A percentile compares a stretch with the other conserved stretches of the same genome.
phyloP scores from a whole-genome alignment of 2,797 vertebrate species.

The Manis javanica region DNA sequence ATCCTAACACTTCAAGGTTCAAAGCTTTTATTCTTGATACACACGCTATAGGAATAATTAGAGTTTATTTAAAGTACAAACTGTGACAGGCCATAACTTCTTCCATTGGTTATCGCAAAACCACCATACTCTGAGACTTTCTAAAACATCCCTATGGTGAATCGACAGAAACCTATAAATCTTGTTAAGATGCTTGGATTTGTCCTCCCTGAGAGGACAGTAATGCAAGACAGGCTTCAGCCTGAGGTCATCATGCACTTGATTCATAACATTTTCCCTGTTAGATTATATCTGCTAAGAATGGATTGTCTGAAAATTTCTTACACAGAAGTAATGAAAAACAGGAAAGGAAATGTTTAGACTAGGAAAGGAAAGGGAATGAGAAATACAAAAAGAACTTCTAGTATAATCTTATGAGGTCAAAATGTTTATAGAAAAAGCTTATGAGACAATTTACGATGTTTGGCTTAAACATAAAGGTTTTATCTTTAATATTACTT shows the following conservation, averaged over 20 bases:
- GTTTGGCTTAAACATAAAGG: slow-evolving; percentile 37
- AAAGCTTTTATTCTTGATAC: slow-evolving; percentile 45
- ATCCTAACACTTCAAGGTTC: background rate
- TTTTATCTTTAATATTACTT: slow-evolving; percentile 41
- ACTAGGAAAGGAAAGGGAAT: slow-evolving; percentile 62
- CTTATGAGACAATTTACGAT: slow-evolving; percentile 24
- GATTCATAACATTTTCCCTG: slow-evolving; percentile 70
- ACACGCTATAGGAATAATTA: slow-evolving; percentile 56
- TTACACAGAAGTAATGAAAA: slow-evolving; percentile 52
- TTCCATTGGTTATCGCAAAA: slow-evolving; percentile 67
- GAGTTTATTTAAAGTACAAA: slow-evolving; percentile 63
- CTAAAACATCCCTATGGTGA: slow-evolving; percentile 58
- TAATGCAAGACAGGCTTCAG: slow-evolving; percentile 63
- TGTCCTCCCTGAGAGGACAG: slow-evolving; percentile 46
- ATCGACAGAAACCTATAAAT: slow-evolving; percentile 72
- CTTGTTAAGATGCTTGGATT: slow-evolving; percentile 55
- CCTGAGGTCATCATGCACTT: slow-evolving; percentile 62
- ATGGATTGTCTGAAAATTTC: slow-evolving; percentile 34
- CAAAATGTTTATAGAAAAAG: slow-evolving; percentile 50
- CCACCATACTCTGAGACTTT: slow-evolving; percentile 60
- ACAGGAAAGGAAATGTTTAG: slow-evolving; percentile 8
- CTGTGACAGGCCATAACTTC: slow-evolving; percentile 67
- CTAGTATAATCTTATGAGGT: slow-evolving; percentile 46
- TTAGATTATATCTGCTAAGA: slow-evolving; percentile 52
- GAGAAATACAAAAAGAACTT: slow-evolving; percentile 57